These are phyloP conservation scores for Chondrilla cf. caribensis DNA, from an alignment of 37 sponge, comb jelly and placozoan species.

Conservation along the genomic window DNA sequence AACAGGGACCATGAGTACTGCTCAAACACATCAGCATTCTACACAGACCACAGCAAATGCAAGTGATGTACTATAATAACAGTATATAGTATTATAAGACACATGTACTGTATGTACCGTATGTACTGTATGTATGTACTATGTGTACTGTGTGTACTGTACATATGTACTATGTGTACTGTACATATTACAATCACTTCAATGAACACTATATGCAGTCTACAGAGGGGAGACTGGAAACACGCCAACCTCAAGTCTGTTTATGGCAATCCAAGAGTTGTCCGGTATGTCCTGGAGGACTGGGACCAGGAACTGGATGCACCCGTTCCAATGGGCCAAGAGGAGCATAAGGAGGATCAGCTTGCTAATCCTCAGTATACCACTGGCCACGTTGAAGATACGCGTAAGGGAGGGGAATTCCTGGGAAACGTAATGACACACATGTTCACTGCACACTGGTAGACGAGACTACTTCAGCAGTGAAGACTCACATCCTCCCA, in stretches of 20 bases:
- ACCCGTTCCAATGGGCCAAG: conserved; percentile 59
- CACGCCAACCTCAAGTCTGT: conserved; percentile 41
- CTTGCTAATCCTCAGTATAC: conserved; percentile 37
- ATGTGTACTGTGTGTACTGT: no score
- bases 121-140: no score
- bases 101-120: no score
- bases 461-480: no score
- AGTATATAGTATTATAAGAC: no score
- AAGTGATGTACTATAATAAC: no score
- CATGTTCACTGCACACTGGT: no score
- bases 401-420: conserved; percentile 19
- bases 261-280: conserved; percentile 59
- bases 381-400: conserved; percentile 24
- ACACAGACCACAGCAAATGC: no score
- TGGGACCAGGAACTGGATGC: conserved; percentile 57
- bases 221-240: no score
- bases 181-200: no score
- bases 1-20: conserved; percentile 65
- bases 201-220: no score
- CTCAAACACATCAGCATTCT: conserved; percentile 42
- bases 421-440: neutral
- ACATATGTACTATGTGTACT: no score
- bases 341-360: conserved; percentile 50
- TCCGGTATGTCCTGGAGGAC: conserved; percentile 47
- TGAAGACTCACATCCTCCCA: conserved; percentile 51